Evolutionary conservation across 2,113 vertebrate species (phyloP), one percentile per base, ranked within the genome.

Genomic region (Echinops telfairi): DNA sequence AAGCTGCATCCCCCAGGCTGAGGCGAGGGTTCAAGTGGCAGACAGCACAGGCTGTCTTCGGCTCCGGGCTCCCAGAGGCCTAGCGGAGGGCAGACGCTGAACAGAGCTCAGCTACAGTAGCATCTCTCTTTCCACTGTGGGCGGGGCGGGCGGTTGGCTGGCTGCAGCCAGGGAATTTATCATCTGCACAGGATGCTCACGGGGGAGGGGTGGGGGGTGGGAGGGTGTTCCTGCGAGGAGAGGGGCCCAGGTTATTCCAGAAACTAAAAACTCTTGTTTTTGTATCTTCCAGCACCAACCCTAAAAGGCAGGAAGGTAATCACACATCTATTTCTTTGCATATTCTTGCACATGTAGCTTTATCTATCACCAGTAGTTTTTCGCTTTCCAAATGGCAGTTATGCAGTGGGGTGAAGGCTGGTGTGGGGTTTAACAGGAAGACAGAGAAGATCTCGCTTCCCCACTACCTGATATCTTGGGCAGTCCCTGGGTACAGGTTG

Each of bases 321-420:
- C 20, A 25, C 3, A 36, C 11, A 40, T 16, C 92, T 75, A 2
- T 71, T 43, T 93, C 9, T 97, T 96, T 29, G 91, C 95, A 96
- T 92, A 68, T 40, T 76, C 96, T 88, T 38, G 95, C 92, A 84
- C 57, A 86, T 66, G 96, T 93, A 97, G 88, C 85, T 97, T 95
- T 38, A 97, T 98, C 53, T 38, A 97, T 98, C 53, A 97, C 98
- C 98, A 98, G 98, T 98, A 98, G 98, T 97, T 96, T 92, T 97
- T 97, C 91, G 97, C 97, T 97, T 96, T 96, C 97, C 96, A 95
- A 97, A 98, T 0, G 93, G 97, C 96, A 97, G 97, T 90, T 96
- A 97, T 96, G 96, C 97, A 94, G 93, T 33, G 20, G 95, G 94
- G 94, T 70, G 23, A 89, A 97, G 97, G 98, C 97, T 93, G 86